Evolutionary conservation across 2,113 vertebrate genomes (phyloP).

Genomic region (Pelmatolapia mariae): DNA sequence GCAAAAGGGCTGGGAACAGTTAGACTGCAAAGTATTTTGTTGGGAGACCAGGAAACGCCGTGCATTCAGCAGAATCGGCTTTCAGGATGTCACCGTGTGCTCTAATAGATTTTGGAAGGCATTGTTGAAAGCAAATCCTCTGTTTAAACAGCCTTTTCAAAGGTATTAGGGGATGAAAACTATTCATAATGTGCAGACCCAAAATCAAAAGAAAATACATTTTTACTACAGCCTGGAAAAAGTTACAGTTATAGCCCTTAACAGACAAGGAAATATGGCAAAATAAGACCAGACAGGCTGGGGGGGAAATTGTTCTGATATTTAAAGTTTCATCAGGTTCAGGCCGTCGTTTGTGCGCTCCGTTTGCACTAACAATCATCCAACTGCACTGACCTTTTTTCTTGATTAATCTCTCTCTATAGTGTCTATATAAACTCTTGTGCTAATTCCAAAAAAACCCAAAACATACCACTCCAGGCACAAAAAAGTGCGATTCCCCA

Average conservation of each 20-base stretch:
- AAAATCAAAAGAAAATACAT: not conserved
- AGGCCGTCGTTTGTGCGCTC: not conserved
- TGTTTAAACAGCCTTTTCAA: constrained; percentile 53
- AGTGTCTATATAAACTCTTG: not conserved
- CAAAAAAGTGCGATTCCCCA: constrained; percentile 68
- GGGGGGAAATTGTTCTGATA: not conserved
- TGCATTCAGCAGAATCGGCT: constrained; percentile 36
- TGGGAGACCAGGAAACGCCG: constrained; percentile 26
- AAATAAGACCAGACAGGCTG: not conserved
- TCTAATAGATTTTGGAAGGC: constrained; percentile 55
- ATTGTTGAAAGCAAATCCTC: constrained; percentile 53
- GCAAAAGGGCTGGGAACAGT: constrained; percentile 30
- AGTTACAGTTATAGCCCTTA: not conserved
- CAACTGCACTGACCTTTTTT: not conserved
- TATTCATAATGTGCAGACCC: constrained; percentile 20
- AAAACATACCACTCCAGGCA: constrained; percentile 62
- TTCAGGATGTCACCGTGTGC: constrained; percentile 37
- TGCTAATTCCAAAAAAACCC: not conserved
- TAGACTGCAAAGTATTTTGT: constrained; percentile 39
- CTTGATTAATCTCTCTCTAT: constrained; percentile 8
- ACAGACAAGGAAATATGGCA: not conserved
- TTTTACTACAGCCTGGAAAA: constrained; percentile 22
- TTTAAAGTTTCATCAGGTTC: not conserved
- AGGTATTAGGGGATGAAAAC: constrained; percentile 48
- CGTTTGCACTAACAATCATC: not conserved